Conservation (phyloP, 2,888 invertebrate genomes). For the Bhutanitis thaidina region DNA sequence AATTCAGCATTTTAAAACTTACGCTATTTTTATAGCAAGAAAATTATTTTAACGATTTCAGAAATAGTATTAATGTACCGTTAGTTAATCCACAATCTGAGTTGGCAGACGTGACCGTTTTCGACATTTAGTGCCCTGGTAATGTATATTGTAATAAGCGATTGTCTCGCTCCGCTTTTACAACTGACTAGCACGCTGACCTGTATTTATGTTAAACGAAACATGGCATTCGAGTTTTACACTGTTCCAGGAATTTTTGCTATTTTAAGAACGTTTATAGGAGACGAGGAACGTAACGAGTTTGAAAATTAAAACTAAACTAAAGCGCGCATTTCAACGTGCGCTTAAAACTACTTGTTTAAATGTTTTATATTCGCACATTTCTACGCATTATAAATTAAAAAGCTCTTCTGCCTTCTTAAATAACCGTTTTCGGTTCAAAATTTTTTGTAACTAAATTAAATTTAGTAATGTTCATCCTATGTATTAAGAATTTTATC, state of each 20-base stretch:
- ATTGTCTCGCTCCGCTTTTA: constrained; percentile 36
- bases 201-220: constrained; percentile 28
- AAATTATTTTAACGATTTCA: no score
- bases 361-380: background rate
- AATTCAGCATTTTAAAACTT: no score
- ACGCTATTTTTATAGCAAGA: no score
- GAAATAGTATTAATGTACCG: no score
- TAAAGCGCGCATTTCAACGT: constrained; percentile 1
- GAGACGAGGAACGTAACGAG: constrained; percentile 23
- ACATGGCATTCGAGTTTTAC: constrained; percentile 28
- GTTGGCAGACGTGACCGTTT: constrained; percentile 29
- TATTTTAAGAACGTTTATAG: constrained; percentile 33
- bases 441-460: background rate
- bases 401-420: background rate
- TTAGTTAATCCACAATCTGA: background rate
- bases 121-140: constrained; percentile 48
- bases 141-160: constrained; percentile 44
- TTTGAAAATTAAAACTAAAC: constrained; percentile 23
- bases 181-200: constrained; percentile 26
- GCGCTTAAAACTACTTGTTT: background rate
- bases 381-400: background rate
- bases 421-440: background rate
- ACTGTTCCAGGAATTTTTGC: constrained; percentile 29
- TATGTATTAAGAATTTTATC: no score
- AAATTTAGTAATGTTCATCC: no score